Percentiles rank a stretch among this genome's conserved stretches.
phyloP scores from a whole-genome alignment of 2,113 vertebrate genomes.

The Camelus bactrianus region DNA sequence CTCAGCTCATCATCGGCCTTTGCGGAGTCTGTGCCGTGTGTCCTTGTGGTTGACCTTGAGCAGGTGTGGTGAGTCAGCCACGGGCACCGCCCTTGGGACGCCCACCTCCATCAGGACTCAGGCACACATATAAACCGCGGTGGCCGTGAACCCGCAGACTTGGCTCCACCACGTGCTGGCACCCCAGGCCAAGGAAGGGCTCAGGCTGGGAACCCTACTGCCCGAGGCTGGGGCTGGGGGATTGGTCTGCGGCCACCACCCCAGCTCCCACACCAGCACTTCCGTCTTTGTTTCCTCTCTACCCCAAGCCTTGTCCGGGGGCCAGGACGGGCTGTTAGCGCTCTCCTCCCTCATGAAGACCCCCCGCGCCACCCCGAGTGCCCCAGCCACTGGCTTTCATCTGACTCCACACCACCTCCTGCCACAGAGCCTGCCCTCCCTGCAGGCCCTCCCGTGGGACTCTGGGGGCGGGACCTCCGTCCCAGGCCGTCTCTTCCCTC shows the following conservation, averaged over 20 bases:
- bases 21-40: not conserved
- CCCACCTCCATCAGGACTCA: not conserved
- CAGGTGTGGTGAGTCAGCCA: not conserved
- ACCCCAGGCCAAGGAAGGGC: not conserved
- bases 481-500: not conserved
- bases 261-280: fast-evolving
- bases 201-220: no score
- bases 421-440: no score
- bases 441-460: not conserved
- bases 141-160: not conserved
- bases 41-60: not conserved
- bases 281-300: not conserved
- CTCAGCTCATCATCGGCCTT: not conserved
- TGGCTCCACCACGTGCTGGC: fast-evolving
- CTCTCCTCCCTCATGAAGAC: not conserved
- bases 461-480: not conserved
- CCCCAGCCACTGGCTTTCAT: not conserved
- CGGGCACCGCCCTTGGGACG: not conserved
- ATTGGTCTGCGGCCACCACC: not conserved
- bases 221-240: not conserved
- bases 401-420: not conserved
- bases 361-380: not conserved
- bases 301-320: not conserved
- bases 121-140: not conserved
- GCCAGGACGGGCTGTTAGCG: not conserved